phyloP scores from a whole-genome alignment of 2,797 vertebrate species.

The Mastacembelus armatus region DNA sequence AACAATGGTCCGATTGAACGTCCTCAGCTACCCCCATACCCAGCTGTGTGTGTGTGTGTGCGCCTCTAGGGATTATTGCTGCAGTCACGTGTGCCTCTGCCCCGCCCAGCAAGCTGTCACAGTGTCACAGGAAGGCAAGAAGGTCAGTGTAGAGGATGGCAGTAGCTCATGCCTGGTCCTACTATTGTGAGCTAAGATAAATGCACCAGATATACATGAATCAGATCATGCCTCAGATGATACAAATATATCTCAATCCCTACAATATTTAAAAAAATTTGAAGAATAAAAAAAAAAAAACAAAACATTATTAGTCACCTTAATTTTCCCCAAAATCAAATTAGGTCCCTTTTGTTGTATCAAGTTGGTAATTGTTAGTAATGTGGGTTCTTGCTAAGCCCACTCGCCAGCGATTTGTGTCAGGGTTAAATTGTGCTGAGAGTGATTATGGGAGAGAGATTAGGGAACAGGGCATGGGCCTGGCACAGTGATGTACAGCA shows the following conservation, averaged over 20 bases:
- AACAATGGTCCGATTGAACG: conserved; percentile 87
- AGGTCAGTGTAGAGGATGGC: conserved; percentile 79
- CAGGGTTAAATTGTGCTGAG: conserved; percentile 47
- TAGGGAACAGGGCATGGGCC: conserved; percentile 17
- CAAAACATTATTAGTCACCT: background rate
- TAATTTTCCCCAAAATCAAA: background rate
- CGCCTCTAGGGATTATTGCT: conserved; percentile 85
- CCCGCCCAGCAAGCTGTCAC: conserved; percentile 87
- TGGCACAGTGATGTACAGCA: conserved; percentile 32
- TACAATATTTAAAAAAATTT: background rate
- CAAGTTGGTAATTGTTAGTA: conserved; percentile 19
- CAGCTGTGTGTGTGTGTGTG: conserved; percentile 78
- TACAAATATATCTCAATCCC: background rate
- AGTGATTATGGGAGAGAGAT: conserved; percentile 62
- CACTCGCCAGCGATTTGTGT: conserved; percentile 56
- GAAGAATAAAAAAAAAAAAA: background rate
- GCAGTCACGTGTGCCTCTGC: conserved; percentile 85
- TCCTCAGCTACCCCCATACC: conserved; percentile 63
- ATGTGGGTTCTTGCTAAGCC: conserved; percentile 33
- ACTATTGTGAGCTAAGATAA: conserved; percentile 26
- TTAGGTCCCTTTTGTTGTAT: background rate
- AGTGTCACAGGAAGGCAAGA: conserved; percentile 80
- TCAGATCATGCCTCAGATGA: background rate
- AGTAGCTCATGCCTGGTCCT: conserved; percentile 38
- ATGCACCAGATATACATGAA: conserved; percentile 2